Base-by-base conservation (phyloP, 2,113 vertebrate species). In the Rhynchomys soricoides region DNA sequence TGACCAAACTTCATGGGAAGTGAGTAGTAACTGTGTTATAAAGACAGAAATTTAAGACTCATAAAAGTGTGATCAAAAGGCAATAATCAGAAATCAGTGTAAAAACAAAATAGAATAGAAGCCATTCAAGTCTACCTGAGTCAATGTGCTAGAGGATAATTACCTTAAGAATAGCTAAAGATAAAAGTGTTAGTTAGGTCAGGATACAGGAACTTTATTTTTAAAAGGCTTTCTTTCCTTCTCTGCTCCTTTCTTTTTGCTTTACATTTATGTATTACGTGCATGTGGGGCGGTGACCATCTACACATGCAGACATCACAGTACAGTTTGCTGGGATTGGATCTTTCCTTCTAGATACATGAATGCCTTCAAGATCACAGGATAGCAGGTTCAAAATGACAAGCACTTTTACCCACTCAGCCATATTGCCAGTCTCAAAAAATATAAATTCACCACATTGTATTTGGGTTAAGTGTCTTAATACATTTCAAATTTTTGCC, bases 401-500 rank as follows among this genome's bases (percentile, higher is more conserved):
- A 75, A 75, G 24, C 43, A 45, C 24, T 5, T 75, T 75, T 48
- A 29, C 24, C 24, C 10, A 77, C 13, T 48, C 24, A 77, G 43
- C 26, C 74, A 16, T 31, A 45, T 48, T 48, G 22, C 50, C 7
- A 34, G 17, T 87, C 45, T 55, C 29, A 91, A 78, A 70, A 91
- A 88, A 17, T 70, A 68, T 52, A 89, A 81, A 89, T 89, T 57
- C 2, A 89, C 7, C 2, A 89, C 7, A 73, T 93, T 90, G 57
- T 13, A 73, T 92, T 73, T 86, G 24, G 0, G 8, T 19, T 62
- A 79, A 19, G 3, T 81, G 10, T 12, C 2, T 92, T 87, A 78
- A 86, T 37, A 85, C 19, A 70, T 55, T 90, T 68, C 31, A 89
- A 89, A 85, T 91, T 86, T 94, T 74, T 86, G 83, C 9, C 50